Evolutionary conservation across 2,888 invertebrate genomes (phyloP).

Genomic region (Phalera bucephala): DNA sequence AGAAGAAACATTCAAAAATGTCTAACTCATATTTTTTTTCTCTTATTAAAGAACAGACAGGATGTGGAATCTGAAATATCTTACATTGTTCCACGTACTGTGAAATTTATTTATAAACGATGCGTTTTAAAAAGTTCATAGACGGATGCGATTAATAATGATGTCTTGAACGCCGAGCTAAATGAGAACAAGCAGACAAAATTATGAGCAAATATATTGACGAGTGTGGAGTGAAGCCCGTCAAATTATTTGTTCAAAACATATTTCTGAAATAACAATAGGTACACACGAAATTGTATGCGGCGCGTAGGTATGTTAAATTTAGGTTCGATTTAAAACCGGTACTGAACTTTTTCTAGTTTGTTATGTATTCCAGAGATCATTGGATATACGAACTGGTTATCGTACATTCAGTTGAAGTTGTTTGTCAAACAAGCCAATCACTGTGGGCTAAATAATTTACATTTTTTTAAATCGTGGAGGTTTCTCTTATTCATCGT

Average conservation of each 20-base stretch:
- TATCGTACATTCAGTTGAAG: neutral
- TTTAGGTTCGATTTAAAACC: neutral
- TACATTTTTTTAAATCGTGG: no score
- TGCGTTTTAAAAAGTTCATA: conserved; percentile 14
- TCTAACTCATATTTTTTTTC: no score
- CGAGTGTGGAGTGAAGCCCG: conserved; percentile 20
- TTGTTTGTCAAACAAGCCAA: neutral
- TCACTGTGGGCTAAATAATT: no score
- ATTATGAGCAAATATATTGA: conserved; percentile 20
- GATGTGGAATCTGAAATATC: no score
- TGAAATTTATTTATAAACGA: conserved; percentile 26
- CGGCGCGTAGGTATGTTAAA: no score
- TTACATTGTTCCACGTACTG: conserved; percentile 6
- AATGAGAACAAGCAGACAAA: conserved; percentile 25
- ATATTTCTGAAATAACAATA: conserved; percentile 16
- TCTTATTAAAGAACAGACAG: no score
- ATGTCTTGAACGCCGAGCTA: conserved; percentile 18
- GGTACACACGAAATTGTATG: conserved; percentile 5
- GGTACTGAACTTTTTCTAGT: neutral
- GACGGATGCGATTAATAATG: conserved; percentile 25
- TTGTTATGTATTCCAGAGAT: neutral
- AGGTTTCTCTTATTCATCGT: no score
- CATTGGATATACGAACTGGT: neutral
- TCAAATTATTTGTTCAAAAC: conserved; percentile 29
- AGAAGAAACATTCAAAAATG: no score